A percentile compares a stretch with the other conserved stretches of the same genome.
These are phyloP conservation scores for Hyposoter didymator DNA, from an alignment of 2,888 invertebrate species.

Conservation along the genomic window DNA sequence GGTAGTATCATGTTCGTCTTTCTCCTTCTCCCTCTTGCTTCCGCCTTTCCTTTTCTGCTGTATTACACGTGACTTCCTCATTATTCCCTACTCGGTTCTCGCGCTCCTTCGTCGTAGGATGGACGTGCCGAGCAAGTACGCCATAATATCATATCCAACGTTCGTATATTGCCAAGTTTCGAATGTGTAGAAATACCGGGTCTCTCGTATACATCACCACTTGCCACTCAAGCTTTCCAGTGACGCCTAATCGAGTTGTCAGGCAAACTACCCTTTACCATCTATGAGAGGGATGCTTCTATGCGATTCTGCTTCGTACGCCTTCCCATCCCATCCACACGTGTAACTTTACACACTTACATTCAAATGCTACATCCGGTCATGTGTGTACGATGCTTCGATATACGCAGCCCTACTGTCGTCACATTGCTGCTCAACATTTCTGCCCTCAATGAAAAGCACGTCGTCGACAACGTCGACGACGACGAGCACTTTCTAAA, in stretches of 20 bases:
- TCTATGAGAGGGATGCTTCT: slow-evolving; percentile 68
- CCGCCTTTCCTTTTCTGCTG: slow-evolving; percentile 13
- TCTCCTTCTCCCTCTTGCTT: slow-evolving; percentile 6
- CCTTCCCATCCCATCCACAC: slow-evolving; percentile 16
- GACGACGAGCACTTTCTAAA: slow-evolving; percentile 20
- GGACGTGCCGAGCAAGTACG: slow-evolving; percentile 22
- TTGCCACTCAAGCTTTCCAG: slow-evolving; percentile 78
- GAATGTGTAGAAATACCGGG: slow-evolving; percentile 48
- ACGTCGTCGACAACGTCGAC: slow-evolving; percentile 1
- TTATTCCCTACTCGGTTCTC: slow-evolving; percentile 52
- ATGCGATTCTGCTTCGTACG: slow-evolving; percentile 56
- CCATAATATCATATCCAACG: slow-evolving; percentile 38
- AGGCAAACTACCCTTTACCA: slow-evolving; percentile 80
- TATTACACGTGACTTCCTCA: slow-evolving; percentile 56
- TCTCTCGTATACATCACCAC: slow-evolving; percentile 74
- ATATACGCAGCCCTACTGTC: slow-evolving; percentile 45
- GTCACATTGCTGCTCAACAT: slow-evolving; percentile 34
- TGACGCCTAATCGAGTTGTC: slow-evolving; percentile 81
- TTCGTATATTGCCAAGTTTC: slow-evolving; percentile 30
- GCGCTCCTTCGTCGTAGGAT: slow-evolving; percentile 39
- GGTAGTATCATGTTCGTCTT: slow-evolving; percentile 29
- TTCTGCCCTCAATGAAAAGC: slow-evolving; percentile 20
- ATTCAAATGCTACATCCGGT: slow-evolving; percentile 15
- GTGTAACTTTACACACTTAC: slow-evolving; percentile 6
- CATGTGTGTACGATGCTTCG: slow-evolving; percentile 41